A percentile compares a stretch with the other conserved stretches of the same genome.
Evolutionary conservation across 2,797 vertebrate genomes (phyloP).

Genomic region (Potorous gilbertii): DNA sequence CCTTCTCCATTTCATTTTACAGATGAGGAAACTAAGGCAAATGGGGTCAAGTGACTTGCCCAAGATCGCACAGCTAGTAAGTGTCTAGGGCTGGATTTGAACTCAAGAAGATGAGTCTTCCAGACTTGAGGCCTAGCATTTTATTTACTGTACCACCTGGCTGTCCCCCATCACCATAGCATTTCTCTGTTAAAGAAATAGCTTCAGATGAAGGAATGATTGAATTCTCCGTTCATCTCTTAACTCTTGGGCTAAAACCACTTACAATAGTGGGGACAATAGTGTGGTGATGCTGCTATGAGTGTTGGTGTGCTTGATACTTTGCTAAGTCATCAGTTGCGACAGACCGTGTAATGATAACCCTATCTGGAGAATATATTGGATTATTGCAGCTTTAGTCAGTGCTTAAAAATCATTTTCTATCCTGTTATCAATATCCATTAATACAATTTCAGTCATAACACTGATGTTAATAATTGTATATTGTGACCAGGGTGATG

Average conservation of each 20-base stretch:
- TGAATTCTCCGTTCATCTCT: neutral
- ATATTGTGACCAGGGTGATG: constrained; percentile 10
- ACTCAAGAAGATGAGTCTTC: neutral
- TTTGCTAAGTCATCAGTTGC: neutral
- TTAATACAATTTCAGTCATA: constrained; percentile 50
- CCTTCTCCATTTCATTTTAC: neutral
- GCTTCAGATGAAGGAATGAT: neutral
- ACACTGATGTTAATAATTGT: constrained; percentile 30
- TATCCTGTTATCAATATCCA: constrained; percentile 5
- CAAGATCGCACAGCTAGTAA: neutral
- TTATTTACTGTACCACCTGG: neutral
- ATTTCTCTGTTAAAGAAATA: neutral
- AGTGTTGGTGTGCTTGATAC: neutral
- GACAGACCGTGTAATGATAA: neutral
- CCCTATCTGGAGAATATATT: constrained; percentile 5
- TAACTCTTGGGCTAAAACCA: neutral
- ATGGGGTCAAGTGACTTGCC: neutral
- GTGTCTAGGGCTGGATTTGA: neutral
- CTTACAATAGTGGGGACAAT: neutral
- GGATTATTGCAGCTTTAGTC: neutral
- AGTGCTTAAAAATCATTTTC: constrained; percentile 28
- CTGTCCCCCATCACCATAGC: neutral
- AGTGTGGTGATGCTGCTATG: neutral
- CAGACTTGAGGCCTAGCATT: no score
- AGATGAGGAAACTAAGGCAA: neutral